Base-by-base conservation (phyloP, 64 coral and sea anemone species). In the Orbicella faveolata region DNA sequence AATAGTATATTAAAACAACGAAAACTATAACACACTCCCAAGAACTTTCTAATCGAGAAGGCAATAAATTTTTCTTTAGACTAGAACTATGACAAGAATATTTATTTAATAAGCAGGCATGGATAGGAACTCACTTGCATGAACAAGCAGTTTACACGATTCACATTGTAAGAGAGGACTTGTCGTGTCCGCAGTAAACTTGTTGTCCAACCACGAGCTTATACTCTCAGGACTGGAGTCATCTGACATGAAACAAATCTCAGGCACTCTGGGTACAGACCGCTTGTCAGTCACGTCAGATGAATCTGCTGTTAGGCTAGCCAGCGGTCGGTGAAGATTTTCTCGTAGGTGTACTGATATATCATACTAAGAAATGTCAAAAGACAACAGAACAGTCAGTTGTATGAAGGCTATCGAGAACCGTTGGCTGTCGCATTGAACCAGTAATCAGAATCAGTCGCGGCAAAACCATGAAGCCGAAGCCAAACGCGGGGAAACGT, bases 181-280 rank as follows among this genome's bases (percentile, higher is more conserved):
- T 64, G 75, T 75, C 63, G 88, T 88, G 74, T 96, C 95, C 12
- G 83, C 69, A 37, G 88, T 83, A 54, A 94, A 87, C 33, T 79
- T 83, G 52, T 74, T 90, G 66, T 94, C 95, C 51, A 96, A 54
- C 95, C 95, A 96, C 4, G 95, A 96, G 6, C 83, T 94, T 84
- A 96, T 91, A 75, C 92, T 93, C 41, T 96, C 95, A 6, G 95
- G 88, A 89, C 92, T 94, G 64, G 95, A 93, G 63, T 89, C 95
- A 11, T 96, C 88, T n/a, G 95, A 96, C 89, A 90, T 93, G 85
- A 96, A 96, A 34, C 95, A 96, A 33, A 96, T 96, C 84, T 96
- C 95, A 19, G 95, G 95, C 34, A 96, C 73, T 7, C 79, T 90
- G 0, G 95, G 95, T 20, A 90, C 87, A 17, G 95, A 94, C 10